A percentile compares a stretch with the other conserved stretches of the same genome.
These are phyloP conservation scores for Galendromus occidentalis DNA, from an alignment of 1,140 invertebrate species.

Conservation along the genomic window DNA sequence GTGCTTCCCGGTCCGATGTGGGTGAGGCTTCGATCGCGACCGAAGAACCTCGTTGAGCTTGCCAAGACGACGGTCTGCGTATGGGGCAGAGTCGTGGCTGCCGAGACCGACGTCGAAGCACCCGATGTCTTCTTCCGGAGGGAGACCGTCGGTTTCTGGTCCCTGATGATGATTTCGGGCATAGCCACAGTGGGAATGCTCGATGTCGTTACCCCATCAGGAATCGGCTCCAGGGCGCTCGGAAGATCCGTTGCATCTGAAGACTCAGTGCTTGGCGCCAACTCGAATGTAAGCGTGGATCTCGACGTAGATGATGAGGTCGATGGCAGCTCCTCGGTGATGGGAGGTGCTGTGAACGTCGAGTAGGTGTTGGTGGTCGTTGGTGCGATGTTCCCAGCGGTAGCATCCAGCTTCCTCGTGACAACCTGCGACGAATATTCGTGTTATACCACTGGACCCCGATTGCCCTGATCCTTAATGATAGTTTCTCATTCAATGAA, in stretches of 20 bases:
- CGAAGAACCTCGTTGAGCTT: conserved; percentile 17
- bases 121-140: not conserved
- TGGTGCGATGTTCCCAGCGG: not conserved
- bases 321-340: not conserved
- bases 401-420: not conserved
- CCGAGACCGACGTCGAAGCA: not conserved
- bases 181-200: not conserved
- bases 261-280: not conserved
- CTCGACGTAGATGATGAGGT: not conserved
- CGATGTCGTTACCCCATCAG: not conserved
- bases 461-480: too few relatives aligned
- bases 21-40: conserved; percentile 16
- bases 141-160: not conserved
- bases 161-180: conserved; percentile 2
- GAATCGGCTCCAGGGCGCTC: not conserved
- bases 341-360: not conserved
- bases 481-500: too few relatives aligned
- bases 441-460: too few relatives aligned
- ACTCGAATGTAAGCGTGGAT: not conserved
- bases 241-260: not conserved
- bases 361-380: not conserved
- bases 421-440: not conserved
- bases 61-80: conserved; percentile 16
- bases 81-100: conserved; percentile 8
- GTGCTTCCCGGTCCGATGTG: conserved; percentile 14